Conservation (phyloP, 2,888 invertebrate genomes). For the Caenorhabditis sp. region DNA sequence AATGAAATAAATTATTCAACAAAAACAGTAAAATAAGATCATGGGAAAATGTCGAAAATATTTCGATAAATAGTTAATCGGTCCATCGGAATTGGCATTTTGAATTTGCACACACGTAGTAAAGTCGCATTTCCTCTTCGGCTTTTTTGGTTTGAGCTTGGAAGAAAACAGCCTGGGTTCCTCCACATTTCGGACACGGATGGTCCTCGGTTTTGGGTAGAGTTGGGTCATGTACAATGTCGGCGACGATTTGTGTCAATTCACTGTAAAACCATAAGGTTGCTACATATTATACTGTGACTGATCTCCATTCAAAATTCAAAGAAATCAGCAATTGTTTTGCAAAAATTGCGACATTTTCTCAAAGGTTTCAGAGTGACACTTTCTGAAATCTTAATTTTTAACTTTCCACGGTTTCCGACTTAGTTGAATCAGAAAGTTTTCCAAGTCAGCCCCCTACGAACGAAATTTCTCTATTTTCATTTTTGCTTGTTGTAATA, state of each 20-base stretch:
- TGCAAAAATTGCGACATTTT: too few relatives aligned
- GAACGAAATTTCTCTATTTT: too few relatives aligned
- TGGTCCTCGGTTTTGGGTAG: slow-evolving; percentile 97
- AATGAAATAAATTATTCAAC: too few relatives aligned
- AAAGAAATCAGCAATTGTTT: too few relatives aligned
- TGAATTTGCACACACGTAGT: slow-evolving; percentile 74
- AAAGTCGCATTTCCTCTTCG: slow-evolving; percentile 78
- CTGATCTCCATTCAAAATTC: too few relatives aligned
- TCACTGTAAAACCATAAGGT: slow-evolving; percentile 83
- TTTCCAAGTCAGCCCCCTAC: too few relatives aligned
- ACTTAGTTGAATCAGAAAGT: too few relatives aligned
- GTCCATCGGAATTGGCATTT: slow-evolving; percentile 75
- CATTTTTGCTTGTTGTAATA: too few relatives aligned
- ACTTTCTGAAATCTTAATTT: too few relatives aligned
- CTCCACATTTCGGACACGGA: slow-evolving; percentile 92
- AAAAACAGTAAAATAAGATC: neutral
- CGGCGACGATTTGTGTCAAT: slow-evolving; percentile 95
- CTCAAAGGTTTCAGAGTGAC: too few relatives aligned
- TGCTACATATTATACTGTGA: too few relatives aligned
- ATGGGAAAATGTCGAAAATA: neutral
- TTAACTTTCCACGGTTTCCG: too few relatives aligned
- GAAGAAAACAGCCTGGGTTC: slow-evolving; percentile 96
- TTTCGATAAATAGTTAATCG: slow-evolving; percentile 58
- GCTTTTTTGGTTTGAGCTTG: slow-evolving; percentile 90
- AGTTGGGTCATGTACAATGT: slow-evolving; percentile 97